These are phyloP conservation scores for Oreochromis tanganicae DNA, from an alignment of 2,113 vertebrate species.

Conservation along the genomic window DNA sequence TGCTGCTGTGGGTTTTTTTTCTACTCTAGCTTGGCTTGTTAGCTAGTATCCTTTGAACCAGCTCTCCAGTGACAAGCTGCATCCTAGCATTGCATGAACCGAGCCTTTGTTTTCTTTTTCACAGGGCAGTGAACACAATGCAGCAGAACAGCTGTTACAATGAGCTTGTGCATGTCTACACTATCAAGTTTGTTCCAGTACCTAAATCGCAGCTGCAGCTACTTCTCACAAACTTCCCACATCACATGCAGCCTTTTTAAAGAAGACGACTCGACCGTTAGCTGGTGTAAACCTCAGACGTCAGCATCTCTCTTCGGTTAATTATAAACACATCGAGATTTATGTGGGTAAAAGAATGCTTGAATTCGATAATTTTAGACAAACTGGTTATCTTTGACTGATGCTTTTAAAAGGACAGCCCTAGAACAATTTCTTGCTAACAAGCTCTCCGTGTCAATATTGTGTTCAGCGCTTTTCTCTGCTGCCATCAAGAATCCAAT, in stretches of 20 bases:
- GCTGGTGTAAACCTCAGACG: neutral
- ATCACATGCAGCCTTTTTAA: neutral
- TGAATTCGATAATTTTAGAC: neutral
- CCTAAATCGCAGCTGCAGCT: neutral
- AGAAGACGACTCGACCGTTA: neutral
- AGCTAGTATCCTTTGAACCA: neutral
- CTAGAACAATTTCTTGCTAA: neutral
- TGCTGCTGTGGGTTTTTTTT: neutral
- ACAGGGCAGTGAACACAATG: neutral
- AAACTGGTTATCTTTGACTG: neutral
- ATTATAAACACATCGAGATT: neutral
- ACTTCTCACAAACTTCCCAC: neutral
- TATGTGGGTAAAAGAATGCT: neutral
- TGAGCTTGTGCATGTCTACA: neutral
- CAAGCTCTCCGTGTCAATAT: neutral
- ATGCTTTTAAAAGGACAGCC: neutral
- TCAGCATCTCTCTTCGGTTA: neutral
- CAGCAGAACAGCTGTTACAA: neutral
- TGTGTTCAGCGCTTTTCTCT: neutral
- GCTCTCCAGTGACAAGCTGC: neutral
- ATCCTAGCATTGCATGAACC: neutral
- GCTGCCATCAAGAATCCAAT: neutral
- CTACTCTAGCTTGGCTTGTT: neutral
- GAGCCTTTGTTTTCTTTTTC: neutral
- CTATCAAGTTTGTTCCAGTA: neutral